Evolutionary conservation across 1,140 invertebrate genomes (phyloP).

Genomic region (Monomorium pharaonis): DNA sequence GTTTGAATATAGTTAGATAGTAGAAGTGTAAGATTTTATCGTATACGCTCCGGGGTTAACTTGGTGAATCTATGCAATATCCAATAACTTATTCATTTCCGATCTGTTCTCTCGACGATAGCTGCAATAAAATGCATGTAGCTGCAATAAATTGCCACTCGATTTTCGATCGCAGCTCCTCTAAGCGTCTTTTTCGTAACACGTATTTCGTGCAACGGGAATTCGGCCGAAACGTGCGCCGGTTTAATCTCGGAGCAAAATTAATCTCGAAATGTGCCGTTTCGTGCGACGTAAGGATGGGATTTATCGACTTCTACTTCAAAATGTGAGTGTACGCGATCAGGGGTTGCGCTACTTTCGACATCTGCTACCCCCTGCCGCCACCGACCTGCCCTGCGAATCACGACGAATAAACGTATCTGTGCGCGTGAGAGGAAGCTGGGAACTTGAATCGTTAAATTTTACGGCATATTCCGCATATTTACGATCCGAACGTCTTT

Average conservation of each 20-base stretch:
- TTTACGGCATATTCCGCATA: conserved; percentile 70
- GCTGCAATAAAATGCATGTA: conserved; percentile 38
- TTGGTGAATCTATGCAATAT: conserved; percentile 17
- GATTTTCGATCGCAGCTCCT: conserved; percentile 33
- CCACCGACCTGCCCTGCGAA: no score
- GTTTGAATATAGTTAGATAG: background rate
- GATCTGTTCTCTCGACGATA: background rate
- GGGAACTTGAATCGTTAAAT: conserved; percentile 75
- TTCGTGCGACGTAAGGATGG: conserved; percentile 35
- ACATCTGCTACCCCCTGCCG: conserved; percentile 64
- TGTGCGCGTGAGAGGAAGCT: background rate
- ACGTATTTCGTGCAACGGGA: conserved; percentile 28
- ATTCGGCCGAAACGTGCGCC: conserved; percentile 47
- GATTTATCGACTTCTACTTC: conserved; percentile 62
- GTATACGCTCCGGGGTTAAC: background rate
- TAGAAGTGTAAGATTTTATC: conserved; percentile 1
- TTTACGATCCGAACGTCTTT: conserved; percentile 69
- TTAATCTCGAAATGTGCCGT: conserved; percentile 55
- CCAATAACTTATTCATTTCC: conserved; percentile 40
- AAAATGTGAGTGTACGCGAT: conserved; percentile 45
- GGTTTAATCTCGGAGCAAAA: conserved; percentile 44
- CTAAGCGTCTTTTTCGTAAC: background rate
- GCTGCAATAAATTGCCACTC: conserved; percentile 33
- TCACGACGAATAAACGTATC: background rate
- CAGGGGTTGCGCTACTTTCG: conserved; percentile 65